These are phyloP conservation scores for Yponomeuta sedellus DNA, from an alignment of 2,888 invertebrate species.

Conservation along the genomic window DNA sequence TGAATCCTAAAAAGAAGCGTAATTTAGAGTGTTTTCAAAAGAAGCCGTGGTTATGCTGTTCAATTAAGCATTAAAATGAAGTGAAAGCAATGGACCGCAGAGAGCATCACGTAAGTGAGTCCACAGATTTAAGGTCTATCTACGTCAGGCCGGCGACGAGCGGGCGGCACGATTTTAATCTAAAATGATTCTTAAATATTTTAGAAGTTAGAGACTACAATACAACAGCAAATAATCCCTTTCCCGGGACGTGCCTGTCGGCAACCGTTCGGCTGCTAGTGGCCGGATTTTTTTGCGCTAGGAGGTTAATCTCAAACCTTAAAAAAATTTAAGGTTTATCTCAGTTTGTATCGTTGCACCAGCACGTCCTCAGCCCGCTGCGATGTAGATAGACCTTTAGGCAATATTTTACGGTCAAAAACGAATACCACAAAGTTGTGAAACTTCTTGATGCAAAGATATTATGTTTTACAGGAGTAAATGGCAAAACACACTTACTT, in stretches of 20 bases:
- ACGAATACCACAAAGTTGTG: not conserved
- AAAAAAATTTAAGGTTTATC: no score
- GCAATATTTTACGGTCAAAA: not conserved
- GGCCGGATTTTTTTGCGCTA: no score
- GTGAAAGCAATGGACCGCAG: conserved; percentile 4
- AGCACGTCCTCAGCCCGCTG: no score
- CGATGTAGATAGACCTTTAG: not conserved
- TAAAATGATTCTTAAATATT: no score
- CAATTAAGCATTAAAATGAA: not conserved
- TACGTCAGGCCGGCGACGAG: not conserved
- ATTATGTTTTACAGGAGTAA: not conserved
- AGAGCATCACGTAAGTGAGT: not conserved
- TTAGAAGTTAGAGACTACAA: no score
- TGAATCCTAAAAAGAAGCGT: not conserved
- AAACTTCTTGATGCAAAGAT: not conserved
- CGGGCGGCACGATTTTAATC: no score
- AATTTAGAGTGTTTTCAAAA: not conserved
- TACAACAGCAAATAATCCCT: no score
- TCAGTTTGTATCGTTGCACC: no score
- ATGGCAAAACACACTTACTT: not conserved
- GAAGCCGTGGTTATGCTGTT: not conserved
- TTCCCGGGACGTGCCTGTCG: no score
- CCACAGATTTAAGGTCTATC: not conserved
- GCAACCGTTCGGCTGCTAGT: no score
- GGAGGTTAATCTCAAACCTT: no score